Base-by-base conservation (phyloP, 2,888 invertebrate genomes). In the Caenorhabditis zanzibari region DNA sequence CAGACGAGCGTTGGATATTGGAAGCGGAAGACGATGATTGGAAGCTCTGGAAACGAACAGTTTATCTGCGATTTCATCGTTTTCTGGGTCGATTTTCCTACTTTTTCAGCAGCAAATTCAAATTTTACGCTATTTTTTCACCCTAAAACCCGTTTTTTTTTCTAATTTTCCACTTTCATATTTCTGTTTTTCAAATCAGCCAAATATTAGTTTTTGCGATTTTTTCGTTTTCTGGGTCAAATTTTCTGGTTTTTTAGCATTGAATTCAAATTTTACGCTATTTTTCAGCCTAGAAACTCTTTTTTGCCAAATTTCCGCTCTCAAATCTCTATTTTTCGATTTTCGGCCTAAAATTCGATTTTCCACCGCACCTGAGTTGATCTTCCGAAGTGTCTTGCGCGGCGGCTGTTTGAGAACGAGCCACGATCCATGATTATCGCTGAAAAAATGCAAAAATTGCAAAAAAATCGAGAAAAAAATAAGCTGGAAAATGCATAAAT, bases 391-490 rank as follows among this genome's bases (percentile, higher is more conserved):
- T 61, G 59, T 38, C 72, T 59, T 7, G 47, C 35, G 16, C 58
- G 32, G 38, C 61, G 32, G 35, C 61, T 73, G 35, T 73, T 58
- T 6, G 59, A 61, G 24, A 73, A 61, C 19, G 47, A 16, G 35
- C 44, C 58, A 14, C 72, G 72, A 26, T 73, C 61, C 61, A 61
- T 54, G 4, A 19, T 54, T 66, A 41, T 59, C 26, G 24, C 68
- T 52, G 49, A 52, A 66, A 66, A 66, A 52, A 26, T 14, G 4
- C 3, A 35, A 35, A 35, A 59, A 59, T 35, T 38, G 38, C 38
- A 38, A 38, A 38, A 38, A 38, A 38, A 10, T 38, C 38, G 38
- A 24, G 2, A 24, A 41, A 41, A 63, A 63, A 22, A 56, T 41
- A 5, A 24, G 54, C 16, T 10, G 38, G n/a, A 52, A 64, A 64